Base-by-base conservation (phyloP, 2,113 vertebrate species). In the Myrmecobius fasciatus region DNA sequence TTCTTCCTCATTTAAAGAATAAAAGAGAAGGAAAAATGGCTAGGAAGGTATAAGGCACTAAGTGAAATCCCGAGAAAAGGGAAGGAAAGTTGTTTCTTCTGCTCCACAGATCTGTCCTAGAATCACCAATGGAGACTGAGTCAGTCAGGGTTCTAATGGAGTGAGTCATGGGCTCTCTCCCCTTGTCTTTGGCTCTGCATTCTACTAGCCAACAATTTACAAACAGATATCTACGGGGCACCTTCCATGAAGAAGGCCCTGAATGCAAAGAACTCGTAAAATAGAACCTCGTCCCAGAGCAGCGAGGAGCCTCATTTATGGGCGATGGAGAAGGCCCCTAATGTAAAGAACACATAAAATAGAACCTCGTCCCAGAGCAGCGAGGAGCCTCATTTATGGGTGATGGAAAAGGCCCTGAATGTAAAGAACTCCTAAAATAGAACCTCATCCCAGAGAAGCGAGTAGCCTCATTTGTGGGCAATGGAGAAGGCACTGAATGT, bases 1-100 rank as follows among this genome's bases (percentile, higher is more conserved):
- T 26, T 91, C 96, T 3, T 67, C 56, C 36, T 95, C 88, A 46
- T 22, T 92, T 93, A 28, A 92, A 90, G 36, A 52, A 17, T 20
- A 31, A n/a, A 36, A 67, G 36, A 31, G 43, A 89, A 52, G 43
- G 89, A 20, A 31, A 25, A 47, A 48, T 83, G n/a, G 2, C 24
- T n/a, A 83, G 67, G n/a, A 83, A 83, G 1, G 67, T 83, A 43
- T 22, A 20, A 24, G n/a, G 67, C n/a, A 83, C 67, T 6, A 43
- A 24, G 43, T 83, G 67, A 43, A 83, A 83, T 24, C n/a, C 20
- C 6, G n/a, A 22, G 17, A 11, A 83, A n/a, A 43, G n/a, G 20
- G 67, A n/a, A 24, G n/a, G n/a, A 83, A 83, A 43, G 22, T 83
- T n/a, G 60, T 67, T 60, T 14, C 31, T 14, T 36, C 12, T 67